A percentile compares a stretch with the other conserved stretches of the same genome.
These are phyloP conservation scores for Sphaerophoria rueppellii DNA, from an alignment of 2,888 invertebrate genomes.

Conservation along the genomic window DNA sequence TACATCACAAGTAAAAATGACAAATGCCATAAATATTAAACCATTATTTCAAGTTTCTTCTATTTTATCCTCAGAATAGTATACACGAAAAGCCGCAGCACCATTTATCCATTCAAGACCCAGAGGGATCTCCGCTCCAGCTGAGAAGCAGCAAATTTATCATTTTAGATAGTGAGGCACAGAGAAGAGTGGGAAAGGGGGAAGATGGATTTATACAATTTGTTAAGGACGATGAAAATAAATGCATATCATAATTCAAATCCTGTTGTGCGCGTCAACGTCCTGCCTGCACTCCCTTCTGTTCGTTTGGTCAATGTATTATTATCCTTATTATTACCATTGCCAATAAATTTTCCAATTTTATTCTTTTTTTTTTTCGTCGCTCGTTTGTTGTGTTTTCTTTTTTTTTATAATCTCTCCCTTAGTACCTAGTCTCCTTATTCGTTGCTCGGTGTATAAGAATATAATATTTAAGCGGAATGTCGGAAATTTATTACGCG, in stretches of 20 bases:
- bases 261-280: constrained; percentile 31
- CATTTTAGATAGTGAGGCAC: constrained; percentile 4
- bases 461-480: constrained; percentile 1
- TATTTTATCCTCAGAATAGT: neutral
- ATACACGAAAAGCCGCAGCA: neutral
- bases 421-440: constrained; percentile 12
- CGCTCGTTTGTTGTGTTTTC: neutral
- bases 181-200: neutral
- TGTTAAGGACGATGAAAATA: constrained; percentile 72
- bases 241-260: constrained; percentile 69
- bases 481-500: constrained; percentile 64
- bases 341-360: constrained; percentile 69
- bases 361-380: constrained; percentile 11
- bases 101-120: constrained; percentile 14
- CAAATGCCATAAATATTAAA: constrained; percentile 27
- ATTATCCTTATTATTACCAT: constrained; percentile 68
- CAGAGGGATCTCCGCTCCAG: constrained; percentile 24
- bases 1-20: constrained; percentile 2
- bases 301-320: constrained; percentile 67
- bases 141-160: constrained; percentile 46
- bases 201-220: constrained; percentile 62
- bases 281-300: constrained; percentile 53
- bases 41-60: constrained; percentile 29
- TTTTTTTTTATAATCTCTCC: constrained; percentile 34
- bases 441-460: neutral